A percentile compares a stretch with the other conserved stretches of the same genome.
These are phyloP conservation scores for Drosophila chauvacae DNA, from an alignment of 1,140 invertebrate genomes.

Conservation along the genomic window DNA sequence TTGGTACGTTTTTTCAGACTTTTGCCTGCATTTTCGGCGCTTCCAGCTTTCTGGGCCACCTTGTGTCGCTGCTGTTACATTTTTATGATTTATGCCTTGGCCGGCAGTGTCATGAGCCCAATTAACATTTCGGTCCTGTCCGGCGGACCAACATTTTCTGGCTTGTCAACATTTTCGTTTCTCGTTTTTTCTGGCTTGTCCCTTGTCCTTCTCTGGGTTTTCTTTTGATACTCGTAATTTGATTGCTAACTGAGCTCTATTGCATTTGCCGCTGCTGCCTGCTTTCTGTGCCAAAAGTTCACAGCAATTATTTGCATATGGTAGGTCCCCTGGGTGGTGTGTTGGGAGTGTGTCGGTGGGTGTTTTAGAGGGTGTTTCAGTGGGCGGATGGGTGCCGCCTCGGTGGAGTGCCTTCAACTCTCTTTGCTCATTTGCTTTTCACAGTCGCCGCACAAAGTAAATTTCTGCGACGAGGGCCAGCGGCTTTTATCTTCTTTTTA, in stretches of 20 bases:
- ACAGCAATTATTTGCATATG: conserved; percentile 67
- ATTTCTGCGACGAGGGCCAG: conserved; percentile 37
- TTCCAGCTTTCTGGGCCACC: conserved; percentile 29
- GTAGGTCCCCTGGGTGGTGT: conserved; percentile 42
- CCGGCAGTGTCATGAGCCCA: conserved; percentile 76
- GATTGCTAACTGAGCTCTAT: conserved; percentile 68
- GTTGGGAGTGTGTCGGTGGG: conserved; percentile 5
- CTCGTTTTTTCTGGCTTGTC: conserved; percentile 43
- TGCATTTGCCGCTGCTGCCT: conserved; percentile 51
- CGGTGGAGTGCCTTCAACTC: conserved; percentile 30
- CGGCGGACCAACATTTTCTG: conserved; percentile 53
- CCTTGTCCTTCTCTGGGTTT: conserved; percentile 33
- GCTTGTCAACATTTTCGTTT: conserved; percentile 46
- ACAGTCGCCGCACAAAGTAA: conserved; percentile 61
- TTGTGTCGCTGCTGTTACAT: conserved; percentile 65
- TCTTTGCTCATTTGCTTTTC: conserved; percentile 66
- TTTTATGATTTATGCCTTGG: conserved; percentile 78
- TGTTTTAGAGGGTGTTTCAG: neutral
- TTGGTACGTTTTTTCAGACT: conserved; percentile 36
- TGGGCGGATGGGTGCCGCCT: neutral
- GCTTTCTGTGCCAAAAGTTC: conserved; percentile 65
- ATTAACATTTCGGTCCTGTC: conserved; percentile 74
- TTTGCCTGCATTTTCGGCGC: conserved; percentile 25
- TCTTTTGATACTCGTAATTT: conserved; percentile 64
- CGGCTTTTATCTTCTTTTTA: conserved; percentile 56